Evolutionary conservation across 2,113 vertebrate genomes (phyloP).

Genomic region (Bombycilla garrulus): DNA sequence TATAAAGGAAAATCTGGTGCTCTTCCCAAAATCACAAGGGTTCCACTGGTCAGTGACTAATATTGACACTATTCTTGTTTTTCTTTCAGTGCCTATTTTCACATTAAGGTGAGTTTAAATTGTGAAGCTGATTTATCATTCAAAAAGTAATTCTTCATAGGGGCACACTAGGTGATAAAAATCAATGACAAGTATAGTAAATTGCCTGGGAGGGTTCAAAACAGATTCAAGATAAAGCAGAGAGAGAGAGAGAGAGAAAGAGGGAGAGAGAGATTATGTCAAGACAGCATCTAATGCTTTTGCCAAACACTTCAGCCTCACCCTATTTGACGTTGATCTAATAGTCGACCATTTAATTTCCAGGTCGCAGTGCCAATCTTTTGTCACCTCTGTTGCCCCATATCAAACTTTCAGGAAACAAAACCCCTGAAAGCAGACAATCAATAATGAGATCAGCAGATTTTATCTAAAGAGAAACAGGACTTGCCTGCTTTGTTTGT

Average conservation of each 20-base stretch:
- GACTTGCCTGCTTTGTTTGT: constrained; percentile 75
- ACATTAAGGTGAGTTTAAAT: constrained; percentile 55
- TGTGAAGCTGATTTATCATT: constrained; percentile 70
- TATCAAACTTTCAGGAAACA: constrained; percentile 86
- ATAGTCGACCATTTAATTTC: constrained; percentile 71
- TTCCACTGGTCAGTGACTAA: not conserved
- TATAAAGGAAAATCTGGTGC: not conserved
- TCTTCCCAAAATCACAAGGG: not conserved
- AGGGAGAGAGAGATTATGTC: constrained; percentile 76
- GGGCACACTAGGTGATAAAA: constrained; percentile 77
- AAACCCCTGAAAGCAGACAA: constrained; percentile 75
- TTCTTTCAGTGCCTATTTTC: constrained; percentile 1
- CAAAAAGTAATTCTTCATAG: constrained; percentile 76
- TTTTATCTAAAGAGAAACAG: constrained; percentile 81
- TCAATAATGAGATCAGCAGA: constrained; percentile 84
- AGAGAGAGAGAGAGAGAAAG: not conserved
- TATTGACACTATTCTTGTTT: not conserved
- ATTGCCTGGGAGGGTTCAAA: constrained; percentile 81
- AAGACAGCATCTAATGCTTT: constrained; percentile 70
- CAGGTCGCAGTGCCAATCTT: constrained; percentile 72
- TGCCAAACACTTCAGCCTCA: constrained; percentile 72
- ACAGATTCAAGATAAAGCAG: constrained; percentile 79
- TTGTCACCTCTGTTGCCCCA: constrained; percentile 75
- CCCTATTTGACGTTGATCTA: constrained; percentile 63
- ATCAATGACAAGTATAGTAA: constrained; percentile 82